A percentile compares a stretch with the other conserved stretches of the same genome.
phyloP scores from a whole-genome alignment of 1,140 invertebrate genomes.

The Zaprionus ornatus region DNA sequence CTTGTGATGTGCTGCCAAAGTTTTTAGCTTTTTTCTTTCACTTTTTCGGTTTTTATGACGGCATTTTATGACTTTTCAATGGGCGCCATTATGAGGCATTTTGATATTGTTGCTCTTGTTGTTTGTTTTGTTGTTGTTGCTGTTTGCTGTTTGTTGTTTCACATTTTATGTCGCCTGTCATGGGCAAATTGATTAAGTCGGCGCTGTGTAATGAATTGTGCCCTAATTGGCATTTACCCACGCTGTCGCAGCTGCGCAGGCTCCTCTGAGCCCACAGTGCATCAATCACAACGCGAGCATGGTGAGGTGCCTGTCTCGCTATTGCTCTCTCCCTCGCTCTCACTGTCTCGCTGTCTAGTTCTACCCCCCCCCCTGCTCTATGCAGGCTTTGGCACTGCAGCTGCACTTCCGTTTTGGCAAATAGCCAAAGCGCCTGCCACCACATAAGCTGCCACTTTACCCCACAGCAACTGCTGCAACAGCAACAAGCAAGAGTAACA shows the following conservation, averaged over 20 bases:
- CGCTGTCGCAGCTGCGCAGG: conserved; percentile 2
- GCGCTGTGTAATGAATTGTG: conserved; percentile 40
- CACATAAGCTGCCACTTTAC: conserved; percentile 48
- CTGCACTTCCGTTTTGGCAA: conserved; percentile 61
- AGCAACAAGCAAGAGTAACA: conserved; percentile 22
- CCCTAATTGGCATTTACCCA: conserved; percentile 57
- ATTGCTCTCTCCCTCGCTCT: background rate
- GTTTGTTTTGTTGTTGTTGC: background rate
- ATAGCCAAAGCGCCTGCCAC: conserved; percentile 54
- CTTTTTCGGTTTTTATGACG: conserved; percentile 61
- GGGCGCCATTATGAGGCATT: conserved; percentile 58
- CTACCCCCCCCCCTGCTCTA: background rate
- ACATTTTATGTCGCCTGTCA: conserved; percentile 38
- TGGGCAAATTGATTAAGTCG: conserved; percentile 60
- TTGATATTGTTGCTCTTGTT: background rate
- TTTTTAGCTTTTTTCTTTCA: conserved; percentile 44
- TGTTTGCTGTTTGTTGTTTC: background rate
- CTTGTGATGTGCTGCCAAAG: conserved; percentile 33
- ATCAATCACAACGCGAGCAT: background rate
- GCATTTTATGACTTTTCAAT: conserved; percentile 70
- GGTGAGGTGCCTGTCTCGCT: background rate
- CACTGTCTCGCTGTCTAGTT: background rate
- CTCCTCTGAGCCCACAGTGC: background rate
- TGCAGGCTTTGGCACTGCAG: conserved; percentile 19
- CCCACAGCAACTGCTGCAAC: conserved; percentile 22